Evolutionary conservation across 2,113 vertebrate genomes (phyloP), one percentile per base, ranked within the genome.

Genomic region (Poecile atricapillus): DNA sequence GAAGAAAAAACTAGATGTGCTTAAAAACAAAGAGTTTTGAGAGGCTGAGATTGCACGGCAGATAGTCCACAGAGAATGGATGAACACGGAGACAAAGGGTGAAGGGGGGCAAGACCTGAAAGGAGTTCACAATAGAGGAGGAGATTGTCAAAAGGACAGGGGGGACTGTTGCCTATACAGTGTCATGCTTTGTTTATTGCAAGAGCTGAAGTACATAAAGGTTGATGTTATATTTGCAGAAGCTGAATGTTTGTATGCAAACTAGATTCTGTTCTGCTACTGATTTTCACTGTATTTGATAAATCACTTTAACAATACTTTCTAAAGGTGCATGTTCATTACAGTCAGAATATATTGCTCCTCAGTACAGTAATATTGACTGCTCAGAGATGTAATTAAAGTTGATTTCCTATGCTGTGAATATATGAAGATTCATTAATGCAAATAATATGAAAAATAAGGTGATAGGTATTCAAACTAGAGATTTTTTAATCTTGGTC

Each of bases 381-480:
- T 69, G 23, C 76, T 89, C 78, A 89, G 44, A 71, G 37, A 37
- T 55, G 59, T 80, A 83, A 85, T 83, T 91, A 75, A 78, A 91
- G 63, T 69, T 88, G 68, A 76, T 93, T 73, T 85, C 59, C 39
- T 79, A 47, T 93, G 90, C 77, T 90, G 33, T 85, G 90, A 93
- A 88, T 79, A 90, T 90, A 69, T 79, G 58, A 82, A 76, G 41
- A 64, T 35, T 33, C 53, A 80, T 91, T 91, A 93, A 85, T 76
- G 44, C 16, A 85, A 91, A 71, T 79, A 76, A 44, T 68, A 44
- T 64, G 67, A 93, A 85, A 93, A 94, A 93, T 71, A 39, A 65
- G 58, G 82, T 78, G 31, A 60, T 64, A 87, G 58, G 44, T 91
- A 87, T 95, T 93, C 79, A 46, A 90, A 56, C 8, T 3, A 27